These are phyloP conservation scores for Pterostichus madidus DNA, from an alignment of 2,888 invertebrate species.

Conservation along the genomic window DNA sequence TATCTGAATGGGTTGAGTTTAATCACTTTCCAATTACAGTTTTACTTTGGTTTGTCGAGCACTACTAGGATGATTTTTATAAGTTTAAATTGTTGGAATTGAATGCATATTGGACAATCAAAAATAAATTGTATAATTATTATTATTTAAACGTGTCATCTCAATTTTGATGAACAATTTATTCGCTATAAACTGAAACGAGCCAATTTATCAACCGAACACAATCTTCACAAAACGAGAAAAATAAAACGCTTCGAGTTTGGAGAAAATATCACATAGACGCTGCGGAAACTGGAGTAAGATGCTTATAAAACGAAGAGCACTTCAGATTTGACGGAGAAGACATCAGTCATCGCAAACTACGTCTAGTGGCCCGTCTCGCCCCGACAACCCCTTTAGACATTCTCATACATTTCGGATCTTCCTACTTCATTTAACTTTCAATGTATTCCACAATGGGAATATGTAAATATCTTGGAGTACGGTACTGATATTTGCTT, in stretches of 20 bases:
- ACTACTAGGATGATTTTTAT: no score
- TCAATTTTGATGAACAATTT: background rate
- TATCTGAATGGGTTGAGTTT: no score
- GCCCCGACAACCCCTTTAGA: background rate
- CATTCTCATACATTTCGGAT: constrained; percentile 7
- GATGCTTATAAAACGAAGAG: background rate
- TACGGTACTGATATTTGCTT: background rate
- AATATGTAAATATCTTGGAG: background rate
- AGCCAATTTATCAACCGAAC: background rate
- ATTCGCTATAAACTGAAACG: background rate
- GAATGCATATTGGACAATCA: no score
- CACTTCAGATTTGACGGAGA: constrained; percentile 11
- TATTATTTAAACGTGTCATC: no score
- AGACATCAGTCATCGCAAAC: constrained; percentile 22
- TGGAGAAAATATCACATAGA: background rate
- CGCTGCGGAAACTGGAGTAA: background rate
- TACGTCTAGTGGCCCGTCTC: constrained; percentile 6
- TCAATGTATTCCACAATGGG: background rate
- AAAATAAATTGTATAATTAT: no score
- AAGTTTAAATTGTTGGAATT: no score
- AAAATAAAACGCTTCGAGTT: constrained; percentile 4
- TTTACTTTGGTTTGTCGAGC: no score
- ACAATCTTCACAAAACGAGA: background rate
- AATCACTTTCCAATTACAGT: no score
- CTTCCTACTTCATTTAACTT: constrained; percentile 9